Percentiles rank a stretch among this genome's conserved stretches.
phyloP scores from a whole-genome alignment of 2,113 vertebrate genomes.

The Acinonyx jubatus region DNA sequence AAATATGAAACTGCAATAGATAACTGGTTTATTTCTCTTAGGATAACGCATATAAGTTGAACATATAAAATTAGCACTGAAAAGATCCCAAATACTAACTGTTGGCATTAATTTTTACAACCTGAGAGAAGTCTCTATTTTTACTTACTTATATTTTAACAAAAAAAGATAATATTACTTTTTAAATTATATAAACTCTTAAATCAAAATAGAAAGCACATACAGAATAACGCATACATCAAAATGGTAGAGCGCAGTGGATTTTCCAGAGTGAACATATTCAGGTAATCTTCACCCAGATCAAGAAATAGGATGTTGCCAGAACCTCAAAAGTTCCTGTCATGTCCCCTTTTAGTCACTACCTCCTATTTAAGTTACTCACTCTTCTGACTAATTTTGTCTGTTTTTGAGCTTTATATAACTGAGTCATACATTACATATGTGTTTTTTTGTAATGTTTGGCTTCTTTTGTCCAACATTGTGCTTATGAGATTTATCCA shows the following conservation, averaged over 20 bases:
- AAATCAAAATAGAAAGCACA: not conserved
- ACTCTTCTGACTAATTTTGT: not conserved
- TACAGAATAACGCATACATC: not conserved
- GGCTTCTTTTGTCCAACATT: not conserved
- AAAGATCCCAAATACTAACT: not conserved
- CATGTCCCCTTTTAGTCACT: not conserved
- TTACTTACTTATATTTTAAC: constrained; percentile 1
- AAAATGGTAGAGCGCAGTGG: not conserved
- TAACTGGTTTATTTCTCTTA: constrained; percentile 37
- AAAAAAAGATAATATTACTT: not conserved
- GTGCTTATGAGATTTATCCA: not conserved
- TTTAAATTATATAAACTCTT: not conserved
- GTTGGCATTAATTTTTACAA: constrained; percentile 41
- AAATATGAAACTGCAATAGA: not conserved
- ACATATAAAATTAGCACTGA: not conserved
- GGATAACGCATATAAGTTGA: constrained; percentile 8
- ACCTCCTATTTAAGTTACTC: not conserved
- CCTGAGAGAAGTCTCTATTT: not conserved
- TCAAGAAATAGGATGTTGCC: not conserved
- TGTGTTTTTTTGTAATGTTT: not conserved
- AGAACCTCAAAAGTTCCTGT: not conserved
- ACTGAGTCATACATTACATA: not conserved
- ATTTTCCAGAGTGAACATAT: not conserved
- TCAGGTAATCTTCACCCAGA: not conserved
- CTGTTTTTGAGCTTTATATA: not conserved